Conservation (phyloP, 1,140 invertebrate genomes). For the Oreohelix idahoensis region DNA sequence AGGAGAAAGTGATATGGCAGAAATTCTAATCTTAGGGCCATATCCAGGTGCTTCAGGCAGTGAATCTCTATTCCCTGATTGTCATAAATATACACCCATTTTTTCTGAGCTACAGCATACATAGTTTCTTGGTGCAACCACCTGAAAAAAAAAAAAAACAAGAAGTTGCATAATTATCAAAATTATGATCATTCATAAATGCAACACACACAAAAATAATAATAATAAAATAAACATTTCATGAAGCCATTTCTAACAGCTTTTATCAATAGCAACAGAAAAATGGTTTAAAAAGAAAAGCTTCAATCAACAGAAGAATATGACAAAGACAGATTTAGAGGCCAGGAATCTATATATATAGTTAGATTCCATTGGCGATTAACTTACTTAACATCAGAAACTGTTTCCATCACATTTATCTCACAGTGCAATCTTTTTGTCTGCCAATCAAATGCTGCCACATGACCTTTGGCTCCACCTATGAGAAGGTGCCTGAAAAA, state of each 20-base stretch:
- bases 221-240: too few species aligned
- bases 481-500: slow-evolving; percentile 81
- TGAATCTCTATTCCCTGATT: slow-evolving; percentile 97
- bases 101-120: slow-evolving; percentile 97
- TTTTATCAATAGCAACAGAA: too few species aligned
- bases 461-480: slow-evolving; percentile 91
- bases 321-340: too few species aligned
- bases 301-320: too few species aligned
- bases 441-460: slow-evolving; percentile 97
- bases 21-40: slow-evolving; percentile 89
- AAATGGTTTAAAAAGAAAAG: too few species aligned
- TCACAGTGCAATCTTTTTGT: slow-evolving; percentile 96
- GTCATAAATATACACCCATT: slow-evolving; percentile 98
- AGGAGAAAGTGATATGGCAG: slow-evolving; percentile 98
- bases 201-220: too few species aligned
- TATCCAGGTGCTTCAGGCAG: slow-evolving; percentile 90
- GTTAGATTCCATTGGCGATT: too few species aligned
- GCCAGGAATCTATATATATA: too few species aligned
- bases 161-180: too few species aligned
- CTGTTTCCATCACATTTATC: slow-evolving; percentile 97
- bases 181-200: too few species aligned
- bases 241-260: too few species aligned
- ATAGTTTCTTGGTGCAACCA: slow-evolving; percentile 97
- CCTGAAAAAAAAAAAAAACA: slow-evolving; percentile 69
- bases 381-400: slow-evolving; percentile 85